A percentile compares a stretch with the other conserved stretches of the same genome.
These are phyloP conservation scores for Leiothrix lutea DNA, from an alignment of 2,113 vertebrate species.

Conservation along the genomic window DNA sequence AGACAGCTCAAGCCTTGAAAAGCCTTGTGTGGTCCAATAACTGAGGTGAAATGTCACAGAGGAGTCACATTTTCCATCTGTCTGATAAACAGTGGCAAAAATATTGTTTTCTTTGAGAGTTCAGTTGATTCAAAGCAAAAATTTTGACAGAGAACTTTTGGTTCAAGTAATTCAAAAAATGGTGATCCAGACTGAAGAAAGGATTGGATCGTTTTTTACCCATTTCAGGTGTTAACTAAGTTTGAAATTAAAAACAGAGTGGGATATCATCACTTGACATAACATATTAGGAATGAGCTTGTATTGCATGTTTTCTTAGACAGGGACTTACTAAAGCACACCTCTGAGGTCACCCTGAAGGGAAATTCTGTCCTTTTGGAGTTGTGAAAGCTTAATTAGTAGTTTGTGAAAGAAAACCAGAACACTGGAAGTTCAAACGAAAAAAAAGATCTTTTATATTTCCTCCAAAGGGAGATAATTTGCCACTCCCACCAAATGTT, in stretches of 20 bases:
- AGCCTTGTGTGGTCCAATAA: not conserved
- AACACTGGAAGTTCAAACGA: slow-evolving; percentile 18
- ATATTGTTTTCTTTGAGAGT: not conserved
- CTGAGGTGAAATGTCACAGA: not conserved
- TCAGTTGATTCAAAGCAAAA: not conserved
- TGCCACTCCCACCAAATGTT: slow-evolving; percentile 7
- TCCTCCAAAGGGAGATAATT: not conserved
- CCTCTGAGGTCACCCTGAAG: not conserved
- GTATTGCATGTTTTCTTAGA: not conserved
- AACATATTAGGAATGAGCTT: not conserved
- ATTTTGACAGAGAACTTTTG: not conserved
- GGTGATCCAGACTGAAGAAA: not conserved
- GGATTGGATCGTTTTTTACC: not conserved
- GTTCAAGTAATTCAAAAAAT: not conserved
- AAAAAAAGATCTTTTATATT: not conserved
- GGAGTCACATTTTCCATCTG: not conserved
- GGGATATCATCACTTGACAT: not conserved
- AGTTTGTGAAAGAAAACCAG: slow-evolving; percentile 30
- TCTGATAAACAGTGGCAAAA: not conserved
- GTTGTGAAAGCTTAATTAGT: slow-evolving; percentile 36
- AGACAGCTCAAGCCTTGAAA: not conserved
- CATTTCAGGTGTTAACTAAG: not conserved
- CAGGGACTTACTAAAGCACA: slow-evolving; percentile 9
- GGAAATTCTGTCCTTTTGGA: not conserved
- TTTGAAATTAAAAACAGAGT: slow-evolving; percentile 9